A percentile compares a stretch with the other conserved stretches of the same genome.
phyloP scores from a whole-genome alignment of 2,113 vertebrate species.

The Eurypyga helias region DNA sequence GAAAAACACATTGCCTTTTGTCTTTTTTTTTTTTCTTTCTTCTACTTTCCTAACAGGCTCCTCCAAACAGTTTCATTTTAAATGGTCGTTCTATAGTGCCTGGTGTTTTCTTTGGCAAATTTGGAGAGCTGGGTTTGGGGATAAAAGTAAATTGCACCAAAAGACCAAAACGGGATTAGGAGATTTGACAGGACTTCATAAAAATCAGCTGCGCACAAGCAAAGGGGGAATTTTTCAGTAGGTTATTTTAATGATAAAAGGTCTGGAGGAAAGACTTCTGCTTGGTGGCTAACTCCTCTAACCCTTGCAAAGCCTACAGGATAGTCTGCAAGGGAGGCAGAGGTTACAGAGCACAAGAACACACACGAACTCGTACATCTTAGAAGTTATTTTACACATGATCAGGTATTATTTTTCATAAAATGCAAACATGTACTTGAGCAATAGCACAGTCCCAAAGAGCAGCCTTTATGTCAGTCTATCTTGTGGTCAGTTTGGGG shows the following conservation, averaged over 20 bases:
- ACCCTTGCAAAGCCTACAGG: not conserved
- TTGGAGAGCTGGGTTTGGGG: not conserved
- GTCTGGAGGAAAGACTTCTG: not conserved
- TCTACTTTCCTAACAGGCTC: not conserved
- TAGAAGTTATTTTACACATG: not conserved
- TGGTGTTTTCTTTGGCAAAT: conserved; percentile 42
- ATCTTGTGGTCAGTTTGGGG: not conserved
- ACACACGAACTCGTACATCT: not conserved
- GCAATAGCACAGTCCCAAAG: not conserved
- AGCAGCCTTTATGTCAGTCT: not conserved
- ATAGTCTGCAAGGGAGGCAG: not conserved
- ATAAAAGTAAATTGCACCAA: conserved; percentile 17
- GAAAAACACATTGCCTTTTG: not conserved
- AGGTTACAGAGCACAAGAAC: not conserved
- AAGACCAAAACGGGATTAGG: not conserved
- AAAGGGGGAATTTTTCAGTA: not conserved
- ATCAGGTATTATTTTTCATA: not conserved
- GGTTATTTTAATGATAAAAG: not conserved
- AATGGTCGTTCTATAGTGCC: not conserved
- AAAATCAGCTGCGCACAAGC: not conserved
- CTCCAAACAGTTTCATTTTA: not conserved
- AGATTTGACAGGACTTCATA: conserved; percentile 21
- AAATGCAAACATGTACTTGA: not conserved
- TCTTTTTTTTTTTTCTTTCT: not conserved
- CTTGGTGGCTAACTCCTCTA: not conserved